Base-by-base conservation (phyloP, 2,113 vertebrate species). In the Pluvianellus socialis region DNA sequence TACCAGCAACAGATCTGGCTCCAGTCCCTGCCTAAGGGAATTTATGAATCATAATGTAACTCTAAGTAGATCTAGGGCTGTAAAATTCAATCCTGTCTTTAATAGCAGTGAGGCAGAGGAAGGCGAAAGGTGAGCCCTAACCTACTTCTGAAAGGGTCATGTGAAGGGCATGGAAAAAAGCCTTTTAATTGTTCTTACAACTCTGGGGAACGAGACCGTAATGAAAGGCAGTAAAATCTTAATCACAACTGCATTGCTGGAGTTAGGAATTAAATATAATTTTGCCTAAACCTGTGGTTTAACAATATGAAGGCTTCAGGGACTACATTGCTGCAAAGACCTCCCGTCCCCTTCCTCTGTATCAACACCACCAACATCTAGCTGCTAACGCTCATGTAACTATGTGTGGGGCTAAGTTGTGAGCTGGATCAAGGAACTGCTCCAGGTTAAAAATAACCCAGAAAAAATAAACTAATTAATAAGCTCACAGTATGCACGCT, bases 11-110 rank as follows among this genome's bases (percentile, higher is more conserved):
- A 94, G 84, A 91, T 91, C 83, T 97, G 73, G 90, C 79, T 95
- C 59, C 63, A 92, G 47, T 88, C 71, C 92, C 74, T 91, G 92
- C 94, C 96, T 87, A 45, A 2, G 86, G 92, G 93, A 93, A 83
- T 93, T 96, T 94, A 96, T 97, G 95, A 97, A 97, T 96, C 95
- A 96, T 82, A 86, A 92, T 87, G 90, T 95, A 96, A 70, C 65
- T 92, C 87, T 86, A 88, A 91, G 91, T 95, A 94, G 94, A 96
- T 96, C 80, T 87, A 87, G 91, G 92, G 83, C 92, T 96, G 80
- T 95, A 96, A 96, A 96, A 95, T 90, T 91, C 96, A 96, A 96
- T 92, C 89, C 84, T 79, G 45, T 61, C 84, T 94, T 95, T 95
- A 96, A 96, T 72, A 95, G 93, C 79, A 94, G 67, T 8, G 87